Base-by-base conservation (phyloP, 2,797 vertebrate species). In the Todus mexicanus region DNA sequence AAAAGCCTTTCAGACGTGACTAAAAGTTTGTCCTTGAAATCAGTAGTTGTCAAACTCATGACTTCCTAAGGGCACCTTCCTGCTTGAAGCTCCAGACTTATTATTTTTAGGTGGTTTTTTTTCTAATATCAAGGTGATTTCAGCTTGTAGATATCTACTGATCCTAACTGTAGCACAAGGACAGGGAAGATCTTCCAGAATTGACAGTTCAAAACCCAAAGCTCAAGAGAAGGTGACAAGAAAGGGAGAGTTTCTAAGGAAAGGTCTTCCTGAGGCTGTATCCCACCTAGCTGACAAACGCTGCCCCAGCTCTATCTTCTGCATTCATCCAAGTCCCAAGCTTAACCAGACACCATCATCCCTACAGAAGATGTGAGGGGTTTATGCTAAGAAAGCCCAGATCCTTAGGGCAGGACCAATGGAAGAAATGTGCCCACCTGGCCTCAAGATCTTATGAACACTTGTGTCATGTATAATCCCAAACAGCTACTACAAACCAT, bases 331-430 rank as follows among this genome's bases (percentile, higher is more conserved):
- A 18, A 21, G 25, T 19, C n/a, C 22, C 57, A 42, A 50, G 2
- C 16, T 45, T 45, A 38, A 11, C 2, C 6, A 65, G 59, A 14
- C 22, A n/a, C 4, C 37, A 16, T 20, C 54, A 26, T 3, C 20
- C 7, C 47, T 23, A 1, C 3, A 51, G 66, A n/a, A 64, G 25
- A 26, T 5, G 3, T 13, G 33, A 35, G 21, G 7, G 0, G 2
- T 76, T 65, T 7, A 13, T 31, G 25, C 26, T 29, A 51, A 35
- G 45, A 69, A 45, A 79, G 5, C 19, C 59, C 47, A 60, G 38
- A 29, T 6, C 13, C 12, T 40, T 40, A 42, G 15, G 38, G 21
- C 27, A 73, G 37, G 23, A 11, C 4, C 42, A 45, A 6, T 31
- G 35, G 35, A 40, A 48, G 4, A 17, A 63, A 48, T 8, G 12